Evolutionary conservation across 2,797 vertebrate species (phyloP), one percentile per base, ranked within the genome.

Genomic region (Antennarius maculatus): DNA sequence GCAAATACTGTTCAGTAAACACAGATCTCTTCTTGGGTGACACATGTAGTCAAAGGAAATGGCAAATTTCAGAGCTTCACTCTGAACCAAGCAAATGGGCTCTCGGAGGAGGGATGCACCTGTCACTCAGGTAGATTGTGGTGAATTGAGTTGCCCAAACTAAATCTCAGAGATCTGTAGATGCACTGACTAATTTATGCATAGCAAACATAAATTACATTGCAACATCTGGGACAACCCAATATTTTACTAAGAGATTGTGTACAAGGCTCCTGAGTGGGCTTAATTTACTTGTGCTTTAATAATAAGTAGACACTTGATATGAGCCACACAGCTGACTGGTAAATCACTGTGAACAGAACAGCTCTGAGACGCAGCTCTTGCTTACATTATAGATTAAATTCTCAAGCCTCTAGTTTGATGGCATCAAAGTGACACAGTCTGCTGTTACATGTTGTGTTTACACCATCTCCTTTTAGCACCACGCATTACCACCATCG

Each of bases 231-330:
- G 41, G 61, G 60, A 61, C 61, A 48, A 61, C 28, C 66, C 71
- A 78, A 61, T 77, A 76, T 75, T 77, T 76, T 71, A 66, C 79
- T 77, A 66, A 56, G 48, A 50, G 49, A 74, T 54, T 18, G 41
- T 57, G 23, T 58, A 55, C 71, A 49, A 57, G 66, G 45, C 76
- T 72, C 68, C 45, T 43, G 71, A 82, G 34, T 58, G 27, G 34
- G 69, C 71, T 72, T 47, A 51, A 54, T 82, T 76, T 66, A 59
- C 70, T 76, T 64, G 41, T 61, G 16, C 72, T 65, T 27, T 63
- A 64, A 54, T 66, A 73, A 47, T 66, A 29, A 73, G 60, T 62
- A 71, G 41, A 53, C 66, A 47, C 77, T 74, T 63, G 23, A 63
- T 52, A 45, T 66, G 64, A 66, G 64, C 58, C 28, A n/a, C 17